These are phyloP conservation scores for Drosophila testacea DNA, from an alignment of 2,888 invertebrate species.

Conservation along the genomic window DNA sequence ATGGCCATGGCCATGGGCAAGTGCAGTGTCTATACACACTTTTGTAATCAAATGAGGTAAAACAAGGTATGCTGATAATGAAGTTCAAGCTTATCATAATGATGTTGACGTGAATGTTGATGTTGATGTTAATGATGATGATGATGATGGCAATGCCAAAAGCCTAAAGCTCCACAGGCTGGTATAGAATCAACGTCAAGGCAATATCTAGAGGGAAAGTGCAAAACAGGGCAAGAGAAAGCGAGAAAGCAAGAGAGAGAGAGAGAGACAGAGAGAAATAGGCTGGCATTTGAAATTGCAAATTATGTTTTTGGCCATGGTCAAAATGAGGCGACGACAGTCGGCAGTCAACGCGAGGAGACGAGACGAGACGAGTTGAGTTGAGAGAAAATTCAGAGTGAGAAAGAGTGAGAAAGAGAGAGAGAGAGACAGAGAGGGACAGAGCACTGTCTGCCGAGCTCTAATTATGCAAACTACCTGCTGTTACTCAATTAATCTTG, in stretches of 20 bases:
- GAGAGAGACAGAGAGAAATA: not conserved
- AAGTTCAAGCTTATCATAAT: conserved; percentile 3
- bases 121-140: conserved; percentile 1
- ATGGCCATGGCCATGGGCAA: conserved; percentile 30
- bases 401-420: not conserved
- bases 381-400: not conserved
- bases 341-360: conserved; percentile 28
- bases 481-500: conserved; percentile 81
- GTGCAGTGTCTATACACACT: conserved; percentile 20
- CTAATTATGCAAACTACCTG: conserved; percentile 81
- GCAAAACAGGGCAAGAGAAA: not conserved
- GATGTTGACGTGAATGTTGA: conserved; percentile 4
- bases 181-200: conserved; percentile 3
- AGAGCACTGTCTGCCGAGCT: conserved; percentile 40
- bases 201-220: conserved; percentile 8
- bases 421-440: not conserved
- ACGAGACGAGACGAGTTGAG: conserved; percentile 15
- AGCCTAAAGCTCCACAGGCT: conserved; percentile 12
- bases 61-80: conserved; percentile 21
- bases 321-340: conserved; percentile 36
- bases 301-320: conserved; percentile 69
- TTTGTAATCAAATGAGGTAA: conserved; percentile 48
- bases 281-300: conserved; percentile 64
- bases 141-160: not conserved
- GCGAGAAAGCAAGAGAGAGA: not conserved